Percentiles rank a stretch among this genome's conserved stretches.
These are phyloP conservation scores for Cichlasoma orientale DNA, from an alignment of 2,797 vertebrate genomes.

Conservation along the genomic window DNA sequence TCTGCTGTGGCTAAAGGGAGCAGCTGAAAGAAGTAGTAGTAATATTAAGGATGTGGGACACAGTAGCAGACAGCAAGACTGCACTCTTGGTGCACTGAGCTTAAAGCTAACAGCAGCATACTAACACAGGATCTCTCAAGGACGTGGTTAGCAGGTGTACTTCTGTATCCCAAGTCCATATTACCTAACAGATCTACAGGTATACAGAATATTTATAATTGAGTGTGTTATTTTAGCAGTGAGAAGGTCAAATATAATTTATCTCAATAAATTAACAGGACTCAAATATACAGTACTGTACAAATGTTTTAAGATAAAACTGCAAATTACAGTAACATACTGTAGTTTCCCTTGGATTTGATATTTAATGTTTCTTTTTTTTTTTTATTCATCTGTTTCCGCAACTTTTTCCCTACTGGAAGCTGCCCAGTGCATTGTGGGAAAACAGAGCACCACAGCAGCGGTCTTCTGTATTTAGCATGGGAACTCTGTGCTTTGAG, in stretches of 20 bases:
- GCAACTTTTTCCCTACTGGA: not conserved
- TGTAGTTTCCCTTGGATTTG: not conserved
- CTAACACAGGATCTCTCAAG: not conserved
- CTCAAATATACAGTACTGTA: not conserved
- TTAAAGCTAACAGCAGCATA: not conserved
- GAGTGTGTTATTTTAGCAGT: not conserved
- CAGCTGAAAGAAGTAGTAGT: too few relatives aligned
- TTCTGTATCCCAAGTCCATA: not conserved
- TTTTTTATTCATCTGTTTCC: not conserved
- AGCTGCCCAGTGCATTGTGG: not conserved
- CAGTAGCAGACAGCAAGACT: not conserved
- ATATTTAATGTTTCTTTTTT: not conserved
- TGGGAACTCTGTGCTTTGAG: not conserved
- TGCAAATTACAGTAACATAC: not conserved
- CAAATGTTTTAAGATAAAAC: not conserved
- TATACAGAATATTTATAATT: not conserved
- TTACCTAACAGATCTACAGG: not conserved
- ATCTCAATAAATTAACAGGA: not conserved
- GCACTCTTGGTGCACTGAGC: not conserved
- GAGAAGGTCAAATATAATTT: not conserved
- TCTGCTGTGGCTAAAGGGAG: not conserved
- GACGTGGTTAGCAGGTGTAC: not conserved
- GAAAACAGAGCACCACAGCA: not conserved
- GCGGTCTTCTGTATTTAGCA: not conserved
- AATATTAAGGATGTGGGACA: not conserved